phyloP scores from a whole-genome alignment of 2,888 invertebrate genomes.

The Resseliella maxima region DNA sequence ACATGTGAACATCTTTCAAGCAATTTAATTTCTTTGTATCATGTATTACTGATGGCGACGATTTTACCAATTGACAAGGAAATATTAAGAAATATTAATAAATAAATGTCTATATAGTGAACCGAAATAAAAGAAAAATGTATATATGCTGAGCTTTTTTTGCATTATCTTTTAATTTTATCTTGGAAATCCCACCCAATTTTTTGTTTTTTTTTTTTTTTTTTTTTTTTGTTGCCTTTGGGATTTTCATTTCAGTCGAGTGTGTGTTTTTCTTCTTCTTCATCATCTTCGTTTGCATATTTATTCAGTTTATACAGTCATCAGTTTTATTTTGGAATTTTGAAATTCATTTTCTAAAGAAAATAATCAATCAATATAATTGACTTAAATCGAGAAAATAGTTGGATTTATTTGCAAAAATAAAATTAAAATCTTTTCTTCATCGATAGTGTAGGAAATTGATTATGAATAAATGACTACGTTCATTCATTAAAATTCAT shows the following conservation, averaged over 20 bases:
- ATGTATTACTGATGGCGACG: background rate
- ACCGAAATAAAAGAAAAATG: no score
- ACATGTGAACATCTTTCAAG: background rate
- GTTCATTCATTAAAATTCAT: no score
- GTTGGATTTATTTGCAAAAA: no score
- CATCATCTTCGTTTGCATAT: background rate
- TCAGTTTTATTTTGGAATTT: no score
- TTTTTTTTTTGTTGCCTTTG: background rate
- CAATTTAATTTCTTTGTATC: background rate
- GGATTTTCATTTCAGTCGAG: no score
- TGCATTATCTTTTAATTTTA: background rate
- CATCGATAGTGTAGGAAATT: no score
- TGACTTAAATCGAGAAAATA: no score
- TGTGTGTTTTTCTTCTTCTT: background rate
- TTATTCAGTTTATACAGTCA: no score
- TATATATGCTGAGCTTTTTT: background rate
- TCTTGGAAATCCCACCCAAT: background rate
- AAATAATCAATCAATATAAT: no score
- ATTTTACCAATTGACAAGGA: conserved; percentile 42
- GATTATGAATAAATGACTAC: no score
- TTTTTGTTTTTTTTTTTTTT: background rate
- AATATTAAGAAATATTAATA: conserved; percentile 19
- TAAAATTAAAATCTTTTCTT: no score
- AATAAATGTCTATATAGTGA: background rate
- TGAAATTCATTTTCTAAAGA: no score